Evolutionary conservation across 2,797 vertebrate species (phyloP).

Genomic region (Limosa lapponica): DNA sequence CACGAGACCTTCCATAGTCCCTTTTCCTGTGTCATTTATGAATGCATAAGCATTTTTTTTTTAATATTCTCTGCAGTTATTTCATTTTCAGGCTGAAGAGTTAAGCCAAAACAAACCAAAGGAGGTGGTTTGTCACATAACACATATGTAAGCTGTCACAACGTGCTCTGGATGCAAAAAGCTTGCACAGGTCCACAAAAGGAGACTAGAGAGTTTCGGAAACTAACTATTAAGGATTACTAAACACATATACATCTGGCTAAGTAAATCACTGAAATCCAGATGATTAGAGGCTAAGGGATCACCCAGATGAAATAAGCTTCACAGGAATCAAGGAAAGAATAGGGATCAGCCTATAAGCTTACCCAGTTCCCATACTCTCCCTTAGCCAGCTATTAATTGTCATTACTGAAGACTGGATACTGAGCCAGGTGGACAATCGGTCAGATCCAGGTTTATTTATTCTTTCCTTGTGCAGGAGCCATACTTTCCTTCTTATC

Average conservation of each 20-base stretch:
- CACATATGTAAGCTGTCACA: background rate
- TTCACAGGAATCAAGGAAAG: background rate
- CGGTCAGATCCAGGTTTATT: background rate
- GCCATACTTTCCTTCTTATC: background rate
- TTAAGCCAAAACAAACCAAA: conserved; percentile 17
- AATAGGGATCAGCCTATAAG: background rate
- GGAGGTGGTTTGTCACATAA: background rate
- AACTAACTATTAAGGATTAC: background rate
- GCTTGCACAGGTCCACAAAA: background rate
- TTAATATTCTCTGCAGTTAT: background rate
- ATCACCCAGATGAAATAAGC: background rate
- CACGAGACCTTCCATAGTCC: background rate
- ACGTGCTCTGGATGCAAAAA: background rate
- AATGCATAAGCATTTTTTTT: background rate
- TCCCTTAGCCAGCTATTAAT: background rate
- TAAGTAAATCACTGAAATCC: background rate
- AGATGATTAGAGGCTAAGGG: background rate
- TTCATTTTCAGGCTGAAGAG: background rate
- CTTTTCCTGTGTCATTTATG: background rate
- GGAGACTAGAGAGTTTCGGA: background rate
- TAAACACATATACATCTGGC: background rate
- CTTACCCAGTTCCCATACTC: background rate
- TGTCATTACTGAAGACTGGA: background rate
- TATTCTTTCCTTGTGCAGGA: background rate
- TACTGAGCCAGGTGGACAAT: fast-evolving